Base-by-base conservation (phyloP, 1,140 invertebrate species). In the Acromyrmex heyeri region DNA sequence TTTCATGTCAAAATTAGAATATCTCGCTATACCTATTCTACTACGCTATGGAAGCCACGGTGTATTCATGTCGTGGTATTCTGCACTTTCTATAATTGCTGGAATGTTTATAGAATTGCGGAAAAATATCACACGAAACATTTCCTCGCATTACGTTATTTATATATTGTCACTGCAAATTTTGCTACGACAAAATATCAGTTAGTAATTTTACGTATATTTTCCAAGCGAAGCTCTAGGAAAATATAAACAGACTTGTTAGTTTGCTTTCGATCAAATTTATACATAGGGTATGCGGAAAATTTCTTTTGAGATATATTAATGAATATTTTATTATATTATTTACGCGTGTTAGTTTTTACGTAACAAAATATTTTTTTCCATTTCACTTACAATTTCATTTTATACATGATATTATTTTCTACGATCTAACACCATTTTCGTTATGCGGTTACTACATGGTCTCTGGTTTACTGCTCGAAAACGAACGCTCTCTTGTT, bases 1-100 rank as follows among this genome's bases (percentile, higher is more conserved):
- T 73, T 61, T 73, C 55, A 50, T 59, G 67, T 59, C 34, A 72
- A 75, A 75, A 83, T 83, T 83, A 83, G 79, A 38, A 75, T 53
- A 53, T 81, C 24, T 69, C 77, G 77, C 62, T 55, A 69, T 55
- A 61, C n/a, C 48, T 79, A 65, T 70, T 18, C 21, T 30, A 14
- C 6, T 8, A 24, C 1, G 21, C 14, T 44, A 5, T 21, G 34
- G 48, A 38, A 69, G 48, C 44, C 18, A 53, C 3, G 6, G 59
- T 10, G 48, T 21, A 24, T 38, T 27, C 18, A 18, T 44, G 14
- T 24, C 59, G 21, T 48, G 24, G 24, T 21, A 18, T 50, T 78
- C 6, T 16, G 27, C n/a, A 27, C 34, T 57, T 69, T 34, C 3
- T n/a, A 18, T 30, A 48, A 77, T 81, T 48, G 48, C 38, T 21